These are phyloP conservation scores for Stenodera caucasica DNA, from an alignment of 2,888 invertebrate genomes.

Conservation along the genomic window DNA sequence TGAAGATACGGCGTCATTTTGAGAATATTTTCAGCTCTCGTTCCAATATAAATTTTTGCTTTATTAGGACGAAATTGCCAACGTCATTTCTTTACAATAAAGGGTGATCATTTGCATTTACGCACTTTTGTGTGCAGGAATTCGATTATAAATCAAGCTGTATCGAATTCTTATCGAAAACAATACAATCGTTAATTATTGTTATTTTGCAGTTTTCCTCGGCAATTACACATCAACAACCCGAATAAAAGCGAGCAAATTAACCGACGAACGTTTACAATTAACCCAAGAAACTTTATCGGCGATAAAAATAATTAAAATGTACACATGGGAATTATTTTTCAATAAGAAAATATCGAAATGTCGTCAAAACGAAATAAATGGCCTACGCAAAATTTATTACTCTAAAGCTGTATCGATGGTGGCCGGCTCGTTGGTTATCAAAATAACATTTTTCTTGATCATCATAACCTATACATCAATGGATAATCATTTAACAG, in stretches of 20 bases:
- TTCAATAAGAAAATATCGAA: slow-evolving; percentile 38
- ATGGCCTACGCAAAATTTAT: slow-evolving; percentile 55
- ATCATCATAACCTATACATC: slow-evolving; percentile 41
- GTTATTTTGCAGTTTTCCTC: background rate
- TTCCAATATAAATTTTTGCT: too few relatives aligned
- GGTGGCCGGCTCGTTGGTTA: slow-evolving; percentile 42
- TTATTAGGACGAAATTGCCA: too few relatives aligned
- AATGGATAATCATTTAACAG: slow-evolving; percentile 33
- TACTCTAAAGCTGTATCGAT: slow-evolving; percentile 47
- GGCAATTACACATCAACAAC: slow-evolving; percentile 14
- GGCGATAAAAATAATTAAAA: slow-evolving; percentile 42
- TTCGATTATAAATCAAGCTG: too few relatives aligned
- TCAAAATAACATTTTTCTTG: slow-evolving; percentile 39
- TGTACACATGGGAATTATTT: slow-evolving; percentile 43
- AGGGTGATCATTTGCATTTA: too few relatives aligned
- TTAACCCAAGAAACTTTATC: slow-evolving; percentile 39
- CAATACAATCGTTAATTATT: too few relatives aligned
- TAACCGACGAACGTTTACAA: slow-evolving; percentile 39
- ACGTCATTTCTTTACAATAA: too few relatives aligned
- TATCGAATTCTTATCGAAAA: too few relatives aligned
- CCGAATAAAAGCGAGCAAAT: slow-evolving; percentile 35
- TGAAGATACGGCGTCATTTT: too few relatives aligned
- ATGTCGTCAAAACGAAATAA: slow-evolving; percentile 65
- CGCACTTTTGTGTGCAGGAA: too few relatives aligned
- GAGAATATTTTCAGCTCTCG: too few relatives aligned